Base-by-base conservation (phyloP, 2,113 vertebrate species). In the Larimichthys crocea region DNA sequence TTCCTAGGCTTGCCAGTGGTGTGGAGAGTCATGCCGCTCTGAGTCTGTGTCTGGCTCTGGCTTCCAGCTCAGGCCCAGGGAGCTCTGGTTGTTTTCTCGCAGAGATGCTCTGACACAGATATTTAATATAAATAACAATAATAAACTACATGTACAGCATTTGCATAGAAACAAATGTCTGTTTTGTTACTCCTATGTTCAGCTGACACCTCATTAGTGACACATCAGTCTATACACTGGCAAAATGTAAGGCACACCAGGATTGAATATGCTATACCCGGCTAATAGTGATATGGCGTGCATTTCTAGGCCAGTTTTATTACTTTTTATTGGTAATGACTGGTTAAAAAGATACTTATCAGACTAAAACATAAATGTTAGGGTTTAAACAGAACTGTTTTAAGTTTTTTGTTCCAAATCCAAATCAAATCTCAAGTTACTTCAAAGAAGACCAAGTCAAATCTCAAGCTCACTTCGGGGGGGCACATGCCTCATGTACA, bases 101-200 rank as follows among this genome's bases (percentile, higher is more conserved):
- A 81, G 79, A 35, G 57, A 79, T 79, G 80, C 56, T 49, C 63
- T 29, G 8, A 14, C 52, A 40, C 60, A 88, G 94, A 93, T 95
- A 92, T 74, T 80, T 63, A 55, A 35, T 35, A 35, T 35, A 35
- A 35, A 35, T 35, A 35, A 35, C 31, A 35, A 35, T 10, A 44
- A 10, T 44, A 44, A 52, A 2, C 22, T 35, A 5, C n/a, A 8
- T 24, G 6, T 61, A 10, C 5, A 19, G 35, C 15, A 12, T 49
- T 66, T 63, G 40, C 29, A 10, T 65, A 22, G 10, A 42, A 44
- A 81, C 68, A 68, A 71, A 61, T 29, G 24, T 20, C 5, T 69
- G 17, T 40, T 46, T 22, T 46, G 17, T 68, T 77, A n/a, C 48
- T 53, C 50, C 1, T 35, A 0, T 10, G 11, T 3, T 44, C 4